Evolutionary conservation across 2,888 invertebrate species (phyloP).

Genomic region (Aquatica leii): DNA sequence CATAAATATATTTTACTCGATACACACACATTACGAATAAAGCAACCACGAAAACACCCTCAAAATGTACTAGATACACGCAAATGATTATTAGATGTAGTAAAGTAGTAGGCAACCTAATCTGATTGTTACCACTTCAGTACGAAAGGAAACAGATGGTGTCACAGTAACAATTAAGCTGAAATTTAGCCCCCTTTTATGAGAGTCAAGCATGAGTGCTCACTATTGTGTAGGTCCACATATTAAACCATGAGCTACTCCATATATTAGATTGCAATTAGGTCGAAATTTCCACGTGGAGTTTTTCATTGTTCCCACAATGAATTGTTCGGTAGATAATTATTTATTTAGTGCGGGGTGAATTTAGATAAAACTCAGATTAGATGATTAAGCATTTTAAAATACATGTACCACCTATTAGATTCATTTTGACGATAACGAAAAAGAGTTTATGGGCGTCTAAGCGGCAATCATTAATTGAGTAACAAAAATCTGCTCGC

Average conservation of each 20-base stretch:
- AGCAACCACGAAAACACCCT: conserved; percentile 11
- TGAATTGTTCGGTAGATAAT: conserved; percentile 46
- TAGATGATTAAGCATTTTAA: conserved; percentile 42
- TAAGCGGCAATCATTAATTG: conserved; percentile 8
- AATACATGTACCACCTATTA: conserved; percentile 32
- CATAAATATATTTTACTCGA: conserved; percentile 8
- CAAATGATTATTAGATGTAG: conserved; percentile 33
- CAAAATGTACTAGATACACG: conserved; percentile 24
- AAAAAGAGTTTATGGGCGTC: conserved; percentile 7
- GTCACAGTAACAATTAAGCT: conserved; percentile 62
- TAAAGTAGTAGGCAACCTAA: conserved; percentile 43
- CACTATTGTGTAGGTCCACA: conserved; percentile 41
- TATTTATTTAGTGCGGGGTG: conserved; percentile 46
- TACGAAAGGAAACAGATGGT: conserved; percentile 62
- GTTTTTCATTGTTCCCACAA: conserved; percentile 41
- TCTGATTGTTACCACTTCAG: conserved; percentile 45
- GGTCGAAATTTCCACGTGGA: conserved; percentile 27
- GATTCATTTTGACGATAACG: conserved; percentile 22
- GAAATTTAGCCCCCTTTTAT: conserved; percentile 61
- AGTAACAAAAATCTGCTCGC: conserved; percentile 39
- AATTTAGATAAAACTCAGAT: conserved; percentile 44
- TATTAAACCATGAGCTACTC: conserved; percentile 31
- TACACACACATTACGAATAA: conserved; percentile 9
- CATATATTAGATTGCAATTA: conserved; percentile 26
- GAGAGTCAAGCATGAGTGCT: conserved; percentile 59